Evolutionary conservation across 2,113 vertebrate species (phyloP).

Genomic region (Eretmodus cyanostictus): DNA sequence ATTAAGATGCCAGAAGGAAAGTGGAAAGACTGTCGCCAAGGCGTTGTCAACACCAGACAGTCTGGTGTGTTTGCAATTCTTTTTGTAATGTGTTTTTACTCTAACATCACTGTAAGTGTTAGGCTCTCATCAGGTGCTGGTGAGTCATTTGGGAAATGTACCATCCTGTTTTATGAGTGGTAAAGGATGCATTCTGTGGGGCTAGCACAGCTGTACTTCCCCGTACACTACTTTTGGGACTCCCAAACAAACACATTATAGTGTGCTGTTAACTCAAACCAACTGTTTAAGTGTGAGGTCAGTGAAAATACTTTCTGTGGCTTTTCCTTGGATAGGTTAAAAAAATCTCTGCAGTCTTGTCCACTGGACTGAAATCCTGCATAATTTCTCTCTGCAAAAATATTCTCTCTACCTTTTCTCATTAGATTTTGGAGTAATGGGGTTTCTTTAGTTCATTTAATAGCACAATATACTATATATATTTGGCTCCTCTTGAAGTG

Average conservation of each 20-base stretch:
- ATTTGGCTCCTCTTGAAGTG: neutral
- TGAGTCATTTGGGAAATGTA: slow-evolving; percentile 34
- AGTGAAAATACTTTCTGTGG: slow-evolving; percentile 16
- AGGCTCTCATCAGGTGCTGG: slow-evolving; percentile 45
- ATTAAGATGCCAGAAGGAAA: slow-evolving; percentile 19
- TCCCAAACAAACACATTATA: neutral
- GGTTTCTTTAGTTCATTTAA: neutral
- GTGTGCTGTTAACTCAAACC: slow-evolving; percentile 1
- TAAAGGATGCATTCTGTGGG: neutral
- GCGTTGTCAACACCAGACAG: slow-evolving; percentile 58
- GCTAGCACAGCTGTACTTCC: neutral
- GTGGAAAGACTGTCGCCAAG: slow-evolving; percentile 40
- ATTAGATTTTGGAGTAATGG: neutral
- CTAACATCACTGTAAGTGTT: slow-evolving; percentile 38
- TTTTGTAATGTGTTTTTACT: slow-evolving; percentile 34
- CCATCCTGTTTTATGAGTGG: slow-evolving; percentile 14
- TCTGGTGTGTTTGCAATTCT: slow-evolving; percentile 44
- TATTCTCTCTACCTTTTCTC: neutral
- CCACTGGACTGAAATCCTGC: neutral
- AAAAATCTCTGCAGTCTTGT: neutral
- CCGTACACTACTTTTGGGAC: neutral
- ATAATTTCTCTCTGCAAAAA: neutral
- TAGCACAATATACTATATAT: neutral
- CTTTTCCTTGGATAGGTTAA: neutral
- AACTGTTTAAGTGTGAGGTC: slow-evolving; percentile 22